These are phyloP conservation scores for Diabrotica virgifera DNA, from an alignment of 1,140 invertebrate species.

Conservation along the genomic window DNA sequence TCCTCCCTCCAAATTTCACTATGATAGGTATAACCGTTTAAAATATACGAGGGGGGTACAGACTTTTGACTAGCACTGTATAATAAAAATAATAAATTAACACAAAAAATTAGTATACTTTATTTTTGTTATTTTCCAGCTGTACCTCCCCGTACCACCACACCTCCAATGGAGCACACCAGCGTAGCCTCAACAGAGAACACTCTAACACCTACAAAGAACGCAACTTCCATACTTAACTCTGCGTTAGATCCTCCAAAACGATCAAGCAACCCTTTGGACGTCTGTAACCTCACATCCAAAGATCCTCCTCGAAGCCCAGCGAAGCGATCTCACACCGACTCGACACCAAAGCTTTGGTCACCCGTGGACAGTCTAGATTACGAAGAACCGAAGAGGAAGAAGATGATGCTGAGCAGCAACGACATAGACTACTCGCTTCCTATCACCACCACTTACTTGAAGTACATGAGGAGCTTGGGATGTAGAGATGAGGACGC, in stretches of 20 bases:
- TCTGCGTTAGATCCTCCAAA: conserved; percentile 34
- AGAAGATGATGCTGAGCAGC: conserved; percentile 32
- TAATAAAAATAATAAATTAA: no score
- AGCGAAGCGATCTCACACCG: conserved; percentile 36
- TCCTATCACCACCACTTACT: conserved; percentile 81
- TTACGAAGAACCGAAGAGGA: conserved; percentile 40
- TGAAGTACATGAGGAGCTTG: conserved; percentile 74
- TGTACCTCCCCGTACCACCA: background rate
- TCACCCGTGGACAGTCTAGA: conserved; percentile 48
- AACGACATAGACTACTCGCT: conserved; percentile 73
- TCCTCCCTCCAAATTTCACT: no score
- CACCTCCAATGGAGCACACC: conserved; percentile 22
- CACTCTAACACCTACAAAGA: conserved; percentile 9
- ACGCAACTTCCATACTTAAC: conserved; percentile 30
- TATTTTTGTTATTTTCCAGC: conserved; percentile 15
- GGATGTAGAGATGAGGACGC: conserved; percentile 60
- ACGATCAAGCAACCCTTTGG: conserved; percentile 57
- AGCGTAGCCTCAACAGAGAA: background rate
- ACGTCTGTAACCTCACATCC: conserved; percentile 64
- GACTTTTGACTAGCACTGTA: no score
- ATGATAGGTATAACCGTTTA: no score
- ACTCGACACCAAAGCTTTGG: conserved; percentile 48
- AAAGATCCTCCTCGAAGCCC: conserved; percentile 58
- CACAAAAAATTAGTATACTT: no score
- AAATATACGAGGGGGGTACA: no score